Base-by-base conservation (phyloP, 2,113 vertebrate genomes). In the Ageneiosus marmoratus region DNA sequence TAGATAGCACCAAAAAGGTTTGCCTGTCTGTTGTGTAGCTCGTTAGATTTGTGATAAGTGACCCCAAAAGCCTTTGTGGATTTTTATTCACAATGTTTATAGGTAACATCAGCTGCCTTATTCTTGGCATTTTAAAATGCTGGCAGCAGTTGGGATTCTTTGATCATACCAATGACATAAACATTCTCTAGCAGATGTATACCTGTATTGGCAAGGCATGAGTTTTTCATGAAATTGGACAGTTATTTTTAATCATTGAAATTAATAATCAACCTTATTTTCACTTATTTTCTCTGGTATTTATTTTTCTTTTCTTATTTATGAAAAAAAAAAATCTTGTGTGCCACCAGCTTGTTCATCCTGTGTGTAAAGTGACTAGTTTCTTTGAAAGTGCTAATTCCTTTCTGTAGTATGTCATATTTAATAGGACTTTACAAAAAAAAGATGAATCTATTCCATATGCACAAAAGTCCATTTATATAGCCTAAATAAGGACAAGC, bases 291-390 rank as follows among this genome's bases (percentile, higher is more conserved):
- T 48, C 74, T 74, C 34, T 63, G 77, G 65, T 63, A 7, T 55
- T 82, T 48, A 11, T 51, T 70, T 8, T 48, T 27, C 6, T 46
- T 77, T 44, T 74, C 55, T 70, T 11, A 51, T 70, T 76, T 29
- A 73, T 13, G 27, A 81, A 82, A 80, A 82, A 48, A 67, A 86
- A 85, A 79, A 84, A 88, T 72, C 22, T 41, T 63, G 27, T 51
- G n/a, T 86, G 82, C 94, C 95, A 96, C 93, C 90, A 95, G 95
- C 96, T 94, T 89, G 34, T 27, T 51, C 88, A 91, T 96, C 95
- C 95, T 96, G 95, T 94, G 95, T 96, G 94, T 84, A 56, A 82
- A 81, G 85, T 81, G 53, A 80, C 81, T 88, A 29, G 73, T 51
- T 24, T 53, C 27, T 51, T 37, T 73, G 41, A 24, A 82, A 48